Base-by-base conservation (phyloP, 2,888 invertebrate genomes). In the Glaucopsyche alexis region DNA sequence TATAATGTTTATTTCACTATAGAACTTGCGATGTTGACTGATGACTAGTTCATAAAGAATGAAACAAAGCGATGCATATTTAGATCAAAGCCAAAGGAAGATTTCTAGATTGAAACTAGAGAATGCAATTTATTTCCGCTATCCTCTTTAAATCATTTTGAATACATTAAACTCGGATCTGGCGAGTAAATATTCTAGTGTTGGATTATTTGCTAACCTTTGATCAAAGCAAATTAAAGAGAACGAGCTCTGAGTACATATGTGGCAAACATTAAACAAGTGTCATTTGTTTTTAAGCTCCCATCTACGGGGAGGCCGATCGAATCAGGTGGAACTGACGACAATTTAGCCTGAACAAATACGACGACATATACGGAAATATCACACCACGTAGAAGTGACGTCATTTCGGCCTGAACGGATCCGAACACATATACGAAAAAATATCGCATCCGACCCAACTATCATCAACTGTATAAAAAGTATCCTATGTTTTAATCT, bases 161-260 rank as follows among this genome's bases (percentile, higher is more conserved):
- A 60, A 29, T 60, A 60, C 38, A 60, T 55, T 11, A 19, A 60
- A 38, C 13, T 60, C 29, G 60, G 60, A 14, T 60, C 9, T 55
- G 13, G 60, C 29, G 7, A 60, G 60, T 13, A 60, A 38, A 38
- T 55, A 55, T 6, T 52, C 52, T 16, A n/a, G 55, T 60, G 60
- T 16, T 16, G 9, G 40, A 66, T 66, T 42, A 42, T 66, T 66
- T 42, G 42, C 40, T 42, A 66, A 42, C 40, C 66, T 66, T 66
- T 42, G 66, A 66, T 66, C 42, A 66, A 66, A n/a, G 66, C 42
- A 66, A 66, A 42, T 66, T 16, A 66, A 66, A 65, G 60, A 60
- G 19, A 60, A 47, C 47, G 47, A 29, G 55, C 55, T 55, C 55
- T 4, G 16, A 55, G 55, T 19, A 9, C 55, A 55, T 16, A 55